phyloP scores from a whole-genome alignment of 2,113 vertebrate species.

The Pipa parva region DNA sequence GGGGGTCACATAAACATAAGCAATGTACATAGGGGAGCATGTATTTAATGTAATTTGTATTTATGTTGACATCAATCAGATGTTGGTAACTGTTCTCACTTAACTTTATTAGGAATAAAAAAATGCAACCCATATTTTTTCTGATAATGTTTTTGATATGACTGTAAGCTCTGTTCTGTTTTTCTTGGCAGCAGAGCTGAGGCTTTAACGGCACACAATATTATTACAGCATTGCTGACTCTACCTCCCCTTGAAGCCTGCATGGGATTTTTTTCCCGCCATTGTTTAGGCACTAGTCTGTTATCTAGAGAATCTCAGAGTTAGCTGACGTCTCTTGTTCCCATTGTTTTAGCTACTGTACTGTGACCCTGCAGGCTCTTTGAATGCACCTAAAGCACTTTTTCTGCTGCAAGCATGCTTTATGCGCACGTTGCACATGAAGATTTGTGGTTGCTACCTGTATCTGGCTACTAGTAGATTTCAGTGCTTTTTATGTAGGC shows the following conservation, averaged over 20 bases:
- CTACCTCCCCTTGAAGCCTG: neutral
- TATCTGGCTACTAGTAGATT: no score
- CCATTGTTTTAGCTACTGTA: conserved; percentile 10
- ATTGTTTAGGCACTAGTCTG: conserved; percentile 66
- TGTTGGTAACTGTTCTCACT: no score
- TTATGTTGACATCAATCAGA: no score
- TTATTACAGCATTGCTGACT: conserved; percentile 54
- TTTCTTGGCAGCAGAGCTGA: conserved; percentile 72
- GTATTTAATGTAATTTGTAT: no score
- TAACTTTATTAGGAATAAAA: no score
- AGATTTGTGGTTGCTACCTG: no score
- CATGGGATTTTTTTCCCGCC: conserved; percentile 57
- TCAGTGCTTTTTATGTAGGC: no score
- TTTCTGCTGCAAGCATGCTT: neutral
- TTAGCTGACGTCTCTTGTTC: conserved; percentile 52
- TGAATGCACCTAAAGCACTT: neutral
- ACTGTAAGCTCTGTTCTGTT: conserved; percentile 61
- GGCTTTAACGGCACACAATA: conserved; percentile 58
- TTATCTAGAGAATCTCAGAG: conserved; percentile 55
- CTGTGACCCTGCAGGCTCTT: neutral
- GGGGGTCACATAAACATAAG: no score
- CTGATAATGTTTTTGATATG: conserved; percentile 62
- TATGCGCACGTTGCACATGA: no score
- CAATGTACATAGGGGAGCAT: no score
- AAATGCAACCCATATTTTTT: no score